Conservation (phyloP, 1,140 invertebrate genomes). For the Ooceraea biroi region DNA sequence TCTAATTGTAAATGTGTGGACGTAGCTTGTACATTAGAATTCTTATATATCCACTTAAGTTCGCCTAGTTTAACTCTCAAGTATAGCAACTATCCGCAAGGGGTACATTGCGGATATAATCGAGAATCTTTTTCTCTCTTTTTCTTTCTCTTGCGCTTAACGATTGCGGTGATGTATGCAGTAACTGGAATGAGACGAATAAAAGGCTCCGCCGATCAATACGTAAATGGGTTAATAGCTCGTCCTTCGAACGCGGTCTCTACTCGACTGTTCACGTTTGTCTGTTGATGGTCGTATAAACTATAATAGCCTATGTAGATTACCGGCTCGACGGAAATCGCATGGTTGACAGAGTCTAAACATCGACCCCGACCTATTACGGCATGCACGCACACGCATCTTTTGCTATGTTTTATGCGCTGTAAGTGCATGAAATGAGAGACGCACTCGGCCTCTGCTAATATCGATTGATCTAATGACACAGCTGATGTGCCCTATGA, state of each 20-base stretch:
- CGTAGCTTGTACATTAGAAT: no score
- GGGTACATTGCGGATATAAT: constrained; percentile 6
- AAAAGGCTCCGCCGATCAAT: constrained; percentile 66
- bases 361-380: constrained; percentile 70
- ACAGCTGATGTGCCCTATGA: constrained; percentile 33
- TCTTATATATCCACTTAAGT: no score
- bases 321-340: constrained; percentile 76
- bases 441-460: not conserved
- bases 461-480: constrained; percentile 34
- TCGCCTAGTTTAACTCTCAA: no score
- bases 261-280: not conserved
- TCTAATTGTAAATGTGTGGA: no score
- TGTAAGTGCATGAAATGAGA: no score
- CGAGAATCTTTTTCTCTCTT: not conserved
- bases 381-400: constrained; percentile 56
- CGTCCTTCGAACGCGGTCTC: constrained; percentile 57
- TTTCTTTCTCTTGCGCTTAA: no score
- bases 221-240: constrained; percentile 73
- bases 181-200: constrained; percentile 36
- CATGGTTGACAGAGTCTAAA: constrained; percentile 76
- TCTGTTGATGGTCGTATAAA: constrained; percentile 49
- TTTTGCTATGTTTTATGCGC: no score
- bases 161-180: not conserved
- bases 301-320: constrained; percentile 70
- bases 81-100: not conserved